Evolutionary conservation across 1,140 invertebrate species (phyloP).

Genomic region (Proales similis): DNA sequence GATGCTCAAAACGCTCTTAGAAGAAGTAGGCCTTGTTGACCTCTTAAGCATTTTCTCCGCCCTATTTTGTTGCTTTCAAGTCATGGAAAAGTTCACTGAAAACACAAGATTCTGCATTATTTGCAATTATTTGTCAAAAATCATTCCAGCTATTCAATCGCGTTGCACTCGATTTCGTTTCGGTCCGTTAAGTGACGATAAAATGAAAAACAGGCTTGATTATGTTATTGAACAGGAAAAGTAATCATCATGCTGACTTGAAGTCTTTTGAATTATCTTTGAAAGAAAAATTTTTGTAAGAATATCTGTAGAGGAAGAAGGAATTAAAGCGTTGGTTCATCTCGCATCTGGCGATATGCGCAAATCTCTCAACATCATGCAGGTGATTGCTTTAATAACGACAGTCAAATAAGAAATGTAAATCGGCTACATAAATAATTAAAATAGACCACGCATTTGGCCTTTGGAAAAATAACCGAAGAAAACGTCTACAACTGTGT

Average conservation of each 20-base stretch:
- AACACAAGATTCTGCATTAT: slow-evolving; percentile 97
- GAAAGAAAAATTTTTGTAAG: slow-evolving; percentile 55
- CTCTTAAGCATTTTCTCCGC: not conserved
- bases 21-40: slow-evolving; percentile 65
- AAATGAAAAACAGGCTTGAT: slow-evolving; percentile 80
- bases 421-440: slow-evolving; percentile 15
- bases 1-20: slow-evolving; percentile 97
- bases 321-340: slow-evolving; percentile 77
- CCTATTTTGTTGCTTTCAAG: slow-evolving; percentile 56
- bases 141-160: slow-evolving; percentile 95
- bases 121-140: slow-evolving; percentile 96
- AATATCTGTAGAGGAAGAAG: slow-evolving; percentile 76
- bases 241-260: slow-evolving; percentile 55
- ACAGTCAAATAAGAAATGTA: not conserved
- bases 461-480: slow-evolving; percentile 76
- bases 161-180: slow-evolving; percentile 94
- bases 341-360: slow-evolving; percentile 96
- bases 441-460: slow-evolving; percentile 74
- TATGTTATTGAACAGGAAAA: slow-evolving; percentile 76
- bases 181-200: slow-evolving; percentile 71
- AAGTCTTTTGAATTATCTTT: slow-evolving; percentile 22
- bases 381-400: slow-evolving; percentile 39
- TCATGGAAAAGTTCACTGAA: slow-evolving; percentile 97
- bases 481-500: slow-evolving; percentile 91
- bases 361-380: slow-evolving; percentile 84